Conservation (phyloP, 2,888 invertebrate genomes). For the Hypercompe scribonia region DNA sequence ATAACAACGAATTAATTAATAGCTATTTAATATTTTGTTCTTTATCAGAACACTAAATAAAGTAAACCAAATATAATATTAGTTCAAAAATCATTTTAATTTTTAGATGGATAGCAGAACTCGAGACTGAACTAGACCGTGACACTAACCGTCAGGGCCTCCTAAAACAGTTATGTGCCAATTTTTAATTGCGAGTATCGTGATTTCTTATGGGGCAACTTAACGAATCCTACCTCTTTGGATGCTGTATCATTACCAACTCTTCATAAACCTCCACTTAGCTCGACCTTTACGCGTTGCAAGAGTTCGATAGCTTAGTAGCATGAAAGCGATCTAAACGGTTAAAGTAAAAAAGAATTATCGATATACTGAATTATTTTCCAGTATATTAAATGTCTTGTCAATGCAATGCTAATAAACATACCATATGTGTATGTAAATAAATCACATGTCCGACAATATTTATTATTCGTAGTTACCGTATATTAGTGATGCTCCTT, state of each 20-base stretch:
- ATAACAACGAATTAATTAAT: neutral
- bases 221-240: neutral
- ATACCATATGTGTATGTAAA: constrained; percentile 24
- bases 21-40: neutral
- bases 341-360: no score
- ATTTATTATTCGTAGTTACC: constrained; percentile 38
- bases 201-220: neutral
- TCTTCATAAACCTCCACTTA: neutral
- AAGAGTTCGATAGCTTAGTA: neutral
- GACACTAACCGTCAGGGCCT: neutral
- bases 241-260: neutral
- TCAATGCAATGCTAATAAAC: constrained; percentile 23
- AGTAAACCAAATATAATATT: no score
- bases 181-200: no score
- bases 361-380: neutral
- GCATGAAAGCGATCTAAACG: neutral
- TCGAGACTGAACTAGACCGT: neutral
- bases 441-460: constrained; percentile 31
- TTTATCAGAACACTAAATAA: neutral
- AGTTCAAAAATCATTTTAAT: no score
- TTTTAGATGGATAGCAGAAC: neutral
- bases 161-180: neutral
- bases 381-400: constrained; percentile 17
- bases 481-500: constrained; percentile 27
- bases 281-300: neutral